phyloP scores from a whole-genome alignment of 2,888 invertebrate species.

The Drosophila leonis region DNA sequence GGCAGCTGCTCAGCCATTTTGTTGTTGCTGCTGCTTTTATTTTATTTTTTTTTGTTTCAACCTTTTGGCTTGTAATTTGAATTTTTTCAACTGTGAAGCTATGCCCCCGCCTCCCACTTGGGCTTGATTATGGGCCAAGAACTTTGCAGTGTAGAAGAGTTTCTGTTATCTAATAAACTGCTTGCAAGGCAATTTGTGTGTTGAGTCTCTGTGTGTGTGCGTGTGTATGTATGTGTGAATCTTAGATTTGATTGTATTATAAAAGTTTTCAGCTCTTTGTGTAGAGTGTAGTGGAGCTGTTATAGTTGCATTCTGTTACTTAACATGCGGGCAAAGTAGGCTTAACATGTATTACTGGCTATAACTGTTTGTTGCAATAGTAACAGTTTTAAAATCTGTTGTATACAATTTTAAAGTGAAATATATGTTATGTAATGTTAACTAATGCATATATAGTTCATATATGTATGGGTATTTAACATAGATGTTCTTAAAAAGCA shows the following conservation, averaged over 20 bases:
- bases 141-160: slow-evolving; percentile 31
- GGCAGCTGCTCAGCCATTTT: slow-evolving; percentile 37
- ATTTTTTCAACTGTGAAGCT: slow-evolving; percentile 71
- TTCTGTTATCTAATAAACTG: slow-evolving; percentile 65
- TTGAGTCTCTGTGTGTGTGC: neutral
- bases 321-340: slow-evolving; percentile 1
- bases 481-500: too few species aligned
- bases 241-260: slow-evolving; percentile 26
- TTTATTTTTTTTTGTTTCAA: slow-evolving; percentile 22
- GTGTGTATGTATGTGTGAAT: slow-evolving; percentile 1
- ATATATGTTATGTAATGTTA: neutral
- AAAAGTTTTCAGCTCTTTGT: slow-evolving; percentile 21
- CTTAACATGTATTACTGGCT: too few species aligned
- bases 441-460: too few species aligned
- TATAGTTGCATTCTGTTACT: slow-evolving; percentile 7
- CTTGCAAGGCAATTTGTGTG: slow-evolving; percentile 22
- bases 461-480: too few species aligned
- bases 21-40: slow-evolving; percentile 29
- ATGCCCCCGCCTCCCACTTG: neutral
- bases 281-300: neutral
- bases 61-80: slow-evolving; percentile 71
- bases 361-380: neutral
- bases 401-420: neutral
- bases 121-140: slow-evolving; percentile 48
- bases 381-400: neutral